These are phyloP conservation scores for Papilio gigon DNA, from an alignment of 2,888 invertebrate species.

Conservation along the genomic window DNA sequence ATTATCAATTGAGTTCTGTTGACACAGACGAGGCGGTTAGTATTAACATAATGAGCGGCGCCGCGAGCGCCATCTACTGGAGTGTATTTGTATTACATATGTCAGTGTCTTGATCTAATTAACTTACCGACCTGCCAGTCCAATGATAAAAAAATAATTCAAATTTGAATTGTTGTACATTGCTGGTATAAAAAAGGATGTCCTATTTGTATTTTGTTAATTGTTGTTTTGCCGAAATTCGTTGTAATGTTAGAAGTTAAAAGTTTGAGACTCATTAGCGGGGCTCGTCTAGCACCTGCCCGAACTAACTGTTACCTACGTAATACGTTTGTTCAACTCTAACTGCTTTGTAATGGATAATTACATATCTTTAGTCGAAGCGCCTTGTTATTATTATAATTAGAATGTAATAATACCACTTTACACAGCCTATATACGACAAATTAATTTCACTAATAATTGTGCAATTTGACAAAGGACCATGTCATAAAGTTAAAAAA, in stretches of 20 bases:
- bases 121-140: no score
- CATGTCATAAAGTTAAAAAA: no score
- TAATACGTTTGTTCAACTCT: not conserved
- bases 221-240: not conserved
- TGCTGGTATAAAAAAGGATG: no score
- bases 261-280: conserved; percentile 15
- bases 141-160: no score
- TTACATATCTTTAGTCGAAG: conserved; percentile 1
- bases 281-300: conserved; percentile 4
- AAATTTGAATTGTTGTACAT: no score
- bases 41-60: not conserved
- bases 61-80: not conserved
- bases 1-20: conserved; percentile 14
- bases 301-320: conserved; percentile 7
- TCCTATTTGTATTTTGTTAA: no score
- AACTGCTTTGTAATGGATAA: conserved; percentile 15
- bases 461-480: no score
- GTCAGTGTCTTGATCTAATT: no score
- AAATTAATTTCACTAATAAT: no score
- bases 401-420: not conserved
- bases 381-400: not conserved
- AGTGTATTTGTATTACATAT: no score
- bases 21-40: conserved; percentile 11
- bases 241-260: conserved; percentile 17
- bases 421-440: no score